A percentile compares a stretch with the other conserved stretches of the same genome.
Evolutionary conservation across 92 coral and sea anemone species (phyloP).

Genomic region (Blastomussa wellsi): DNA sequence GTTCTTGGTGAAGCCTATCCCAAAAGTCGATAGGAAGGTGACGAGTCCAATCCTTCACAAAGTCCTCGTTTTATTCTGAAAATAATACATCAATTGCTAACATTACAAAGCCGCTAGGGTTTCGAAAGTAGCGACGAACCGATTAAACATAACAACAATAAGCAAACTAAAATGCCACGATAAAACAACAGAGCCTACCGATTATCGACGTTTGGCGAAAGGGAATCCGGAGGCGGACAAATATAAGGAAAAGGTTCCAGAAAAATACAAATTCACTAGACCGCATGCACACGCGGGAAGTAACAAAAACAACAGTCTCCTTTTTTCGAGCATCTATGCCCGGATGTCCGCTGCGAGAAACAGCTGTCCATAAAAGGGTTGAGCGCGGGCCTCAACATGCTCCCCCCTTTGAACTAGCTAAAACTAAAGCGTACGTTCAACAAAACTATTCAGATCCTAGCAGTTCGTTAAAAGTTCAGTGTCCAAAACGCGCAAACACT

Average conservation of each 20-base stretch:
- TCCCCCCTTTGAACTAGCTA: neutral
- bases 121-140: neutral
- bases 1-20: too few relatives aligned
- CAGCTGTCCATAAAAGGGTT: neutral
- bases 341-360: neutral
- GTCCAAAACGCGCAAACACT: neutral
- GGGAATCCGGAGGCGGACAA: neutral
- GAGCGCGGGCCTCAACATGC: neutral
- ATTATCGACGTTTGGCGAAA: neutral
- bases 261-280: neutral
- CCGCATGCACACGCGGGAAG: neutral
- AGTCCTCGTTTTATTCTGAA: too few relatives aligned
- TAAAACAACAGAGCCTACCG: neutral
- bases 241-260: neutral
- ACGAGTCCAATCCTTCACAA: too few relatives aligned
- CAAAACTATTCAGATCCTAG: constrained; percentile 4
- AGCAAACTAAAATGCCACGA: neutral
- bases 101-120: too few relatives aligned
- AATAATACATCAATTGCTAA: too few relatives aligned
- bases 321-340: neutral
- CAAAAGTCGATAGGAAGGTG: too few relatives aligned
- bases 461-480: neutral
- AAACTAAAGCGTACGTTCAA: neutral
- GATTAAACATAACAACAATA: neutral
- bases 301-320: neutral